These are phyloP conservation scores for Trachymyrmex septentrionalis DNA, from an alignment of 1,140 invertebrate species.

Conservation along the genomic window DNA sequence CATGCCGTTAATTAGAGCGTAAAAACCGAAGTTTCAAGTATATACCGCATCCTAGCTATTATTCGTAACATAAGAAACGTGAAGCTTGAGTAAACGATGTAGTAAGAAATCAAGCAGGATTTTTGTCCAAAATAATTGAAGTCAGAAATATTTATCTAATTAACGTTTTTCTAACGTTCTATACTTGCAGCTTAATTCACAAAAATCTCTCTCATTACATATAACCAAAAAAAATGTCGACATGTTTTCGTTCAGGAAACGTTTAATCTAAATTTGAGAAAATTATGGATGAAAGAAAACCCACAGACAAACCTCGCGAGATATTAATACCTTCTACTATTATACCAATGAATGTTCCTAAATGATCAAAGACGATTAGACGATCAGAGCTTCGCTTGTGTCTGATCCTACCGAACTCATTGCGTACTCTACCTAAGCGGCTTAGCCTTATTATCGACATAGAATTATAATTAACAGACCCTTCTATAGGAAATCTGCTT, in stretches of 20 bases:
- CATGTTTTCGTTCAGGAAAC: not conserved
- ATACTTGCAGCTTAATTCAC: not conserved
- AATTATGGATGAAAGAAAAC: not conserved
- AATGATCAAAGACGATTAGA: constrained; percentile 75
- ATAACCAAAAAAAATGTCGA: not conserved
- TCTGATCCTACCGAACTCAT: constrained; percentile 70
- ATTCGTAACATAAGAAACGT: constrained; percentile 62
- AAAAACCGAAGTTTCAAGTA: constrained; percentile 68
- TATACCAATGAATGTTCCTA: constrained; percentile 46
- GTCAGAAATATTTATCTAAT: not conserved
- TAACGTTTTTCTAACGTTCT: not conserved
- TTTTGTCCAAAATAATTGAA: constrained; percentile 21
- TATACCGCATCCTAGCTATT: constrained; percentile 46
- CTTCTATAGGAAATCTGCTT: constrained; percentile 48
- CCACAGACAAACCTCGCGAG: not conserved
- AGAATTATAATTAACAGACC: constrained; percentile 80
- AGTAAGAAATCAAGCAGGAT: not conserved
- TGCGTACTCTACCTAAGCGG: constrained; percentile 74
- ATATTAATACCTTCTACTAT: not conserved
- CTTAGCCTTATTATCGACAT: constrained; percentile 81
- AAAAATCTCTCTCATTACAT: not conserved
- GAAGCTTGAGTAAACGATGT: constrained; percentile 19
- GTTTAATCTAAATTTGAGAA: not conserved
- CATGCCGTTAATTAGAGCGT: constrained; percentile 71
- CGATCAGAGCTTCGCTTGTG: constrained; percentile 48